Base-by-base conservation (phyloP, 2,888 invertebrate species). In the Apomyelois bistriatella region DNA sequence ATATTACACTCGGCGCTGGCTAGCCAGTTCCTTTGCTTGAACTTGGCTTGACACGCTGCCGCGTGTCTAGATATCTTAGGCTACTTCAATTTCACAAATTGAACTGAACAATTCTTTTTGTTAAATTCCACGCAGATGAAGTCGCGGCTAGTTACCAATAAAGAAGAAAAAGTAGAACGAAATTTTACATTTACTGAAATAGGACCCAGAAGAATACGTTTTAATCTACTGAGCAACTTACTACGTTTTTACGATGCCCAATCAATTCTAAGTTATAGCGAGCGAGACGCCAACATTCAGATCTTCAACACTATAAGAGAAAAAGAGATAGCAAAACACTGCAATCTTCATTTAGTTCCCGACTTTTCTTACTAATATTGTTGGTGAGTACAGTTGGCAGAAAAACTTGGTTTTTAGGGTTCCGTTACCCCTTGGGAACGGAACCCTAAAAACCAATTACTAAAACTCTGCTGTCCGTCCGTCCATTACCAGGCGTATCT, bases 191-290 rank as follows among this genome's bases (percentile, higher is more conserved):
- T 43, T 15, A 6, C 1, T 12, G 10, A 35, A 15, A 46, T 46
- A 32, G 46, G 10, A 16, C 46, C 30, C 46, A 30, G 16, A 16
- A 46, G 46, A 35, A 46, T 32, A 46, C 46, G 30, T 15, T 46
- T 46, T 35, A 46, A 46, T 46, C 35, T 46, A 46, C 46, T 46
- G 46, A 32, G 13, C 9, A n/a, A n/a, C 22, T 43, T 30, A 43
- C 43, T 46, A 35, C 46, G 10, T 46, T 46, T 43, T 46, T 46
- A 46, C 46, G 32, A 46, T 13, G 46, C 32, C 46, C 46, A 46
- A 46, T 46, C 46, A 46, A 46, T 46, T 32, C 46, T 16, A 32
- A 46, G 32, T 46, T 46, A 46, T 16, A 12, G 32, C 16, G 15
- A 35, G 16, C 8, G 46, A 46, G 46, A 46, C 10, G 4, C 13